phyloP scores from a whole-genome alignment of 2,797 vertebrate species.

The Rhadinocentrus ornatus region DNA sequence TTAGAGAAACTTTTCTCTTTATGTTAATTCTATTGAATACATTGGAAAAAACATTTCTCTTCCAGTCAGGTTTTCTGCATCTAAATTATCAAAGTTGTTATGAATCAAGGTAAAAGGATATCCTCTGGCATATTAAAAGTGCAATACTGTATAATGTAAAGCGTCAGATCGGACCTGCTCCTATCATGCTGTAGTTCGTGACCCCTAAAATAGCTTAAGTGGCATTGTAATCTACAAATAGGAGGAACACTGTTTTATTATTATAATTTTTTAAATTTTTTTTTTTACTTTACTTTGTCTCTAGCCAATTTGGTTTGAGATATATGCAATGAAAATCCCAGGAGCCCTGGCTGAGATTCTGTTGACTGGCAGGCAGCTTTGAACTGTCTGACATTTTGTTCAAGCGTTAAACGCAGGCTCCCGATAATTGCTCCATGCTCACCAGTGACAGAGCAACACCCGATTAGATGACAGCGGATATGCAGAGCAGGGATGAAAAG shows the following conservation, averaged over 20 bases:
- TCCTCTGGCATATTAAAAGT: background rate
- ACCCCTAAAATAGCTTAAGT: constrained; percentile 29
- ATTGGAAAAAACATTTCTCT: background rate
- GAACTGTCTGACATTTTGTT: constrained; percentile 74
- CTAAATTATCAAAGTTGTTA: background rate
- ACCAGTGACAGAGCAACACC: constrained; percentile 62
- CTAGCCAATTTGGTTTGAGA: constrained; percentile 39
- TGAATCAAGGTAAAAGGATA: background rate
- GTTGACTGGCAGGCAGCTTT: constrained; percentile 76
- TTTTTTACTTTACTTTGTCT: constrained; percentile 52
- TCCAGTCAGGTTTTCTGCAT: background rate
- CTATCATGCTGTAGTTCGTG: constrained; percentile 11
- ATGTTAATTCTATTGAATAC: background rate
- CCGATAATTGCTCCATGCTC: constrained; percentile 74
- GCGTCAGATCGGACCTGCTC: background rate
- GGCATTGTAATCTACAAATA: constrained; percentile 51
- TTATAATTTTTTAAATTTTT: no score
- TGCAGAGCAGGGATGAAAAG: constrained; percentile 68
- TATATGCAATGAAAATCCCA: constrained; percentile 50
- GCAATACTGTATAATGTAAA: constrained; percentile 1
- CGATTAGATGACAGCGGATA: constrained; percentile 73
- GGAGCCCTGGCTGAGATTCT: constrained; percentile 55
- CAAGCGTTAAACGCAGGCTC: constrained; percentile 67
- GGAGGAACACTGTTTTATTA: constrained; percentile 37
- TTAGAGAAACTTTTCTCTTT: constrained; percentile 11